phyloP scores from a whole-genome alignment of 2,888 invertebrate genomes.

The Tinea semifulvella region DNA sequence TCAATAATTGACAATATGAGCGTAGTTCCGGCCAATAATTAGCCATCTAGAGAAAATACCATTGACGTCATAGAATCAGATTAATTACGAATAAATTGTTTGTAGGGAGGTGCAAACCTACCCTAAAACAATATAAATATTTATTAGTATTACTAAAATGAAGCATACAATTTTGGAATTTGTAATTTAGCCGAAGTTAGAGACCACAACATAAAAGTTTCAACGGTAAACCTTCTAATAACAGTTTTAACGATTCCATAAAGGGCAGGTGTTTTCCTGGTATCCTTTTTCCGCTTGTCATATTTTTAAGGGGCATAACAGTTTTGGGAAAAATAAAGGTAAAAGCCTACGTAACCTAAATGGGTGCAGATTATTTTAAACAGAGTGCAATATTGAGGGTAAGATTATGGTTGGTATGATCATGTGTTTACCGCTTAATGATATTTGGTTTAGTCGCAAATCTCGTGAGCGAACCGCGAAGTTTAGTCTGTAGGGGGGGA shows the following conservation, averaged over 20 bases:
- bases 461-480: neutral
- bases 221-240: constrained; percentile 5
- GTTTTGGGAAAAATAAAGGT: constrained; percentile 28
- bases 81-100: no score
- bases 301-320: constrained; percentile 51
- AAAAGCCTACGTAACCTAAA: constrained; percentile 4
- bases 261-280: constrained; percentile 48
- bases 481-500: neutral
- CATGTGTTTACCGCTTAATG: constrained; percentile 6
- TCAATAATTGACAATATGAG: no score
- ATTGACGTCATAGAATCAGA: no score
- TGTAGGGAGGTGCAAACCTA: no score
- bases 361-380: constrained; percentile 9
- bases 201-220: constrained; percentile 1
- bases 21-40: no score
- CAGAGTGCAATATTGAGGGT: neutral
- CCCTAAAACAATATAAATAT: no score
- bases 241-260: constrained; percentile 50
- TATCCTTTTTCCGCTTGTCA: constrained; percentile 44
- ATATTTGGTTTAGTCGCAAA: constrained; percentile 12
- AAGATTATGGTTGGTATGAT: neutral
- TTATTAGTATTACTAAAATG: neutral
- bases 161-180: constrained; percentile 2
- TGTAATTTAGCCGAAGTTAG: constrained; percentile 2
- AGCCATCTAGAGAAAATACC: no score